A percentile compares a stretch with the other conserved stretches of the same genome.
These are phyloP conservation scores for Zaprionus bogoriensis DNA, from an alignment of 2,888 invertebrate genomes.

Conservation along the genomic window DNA sequence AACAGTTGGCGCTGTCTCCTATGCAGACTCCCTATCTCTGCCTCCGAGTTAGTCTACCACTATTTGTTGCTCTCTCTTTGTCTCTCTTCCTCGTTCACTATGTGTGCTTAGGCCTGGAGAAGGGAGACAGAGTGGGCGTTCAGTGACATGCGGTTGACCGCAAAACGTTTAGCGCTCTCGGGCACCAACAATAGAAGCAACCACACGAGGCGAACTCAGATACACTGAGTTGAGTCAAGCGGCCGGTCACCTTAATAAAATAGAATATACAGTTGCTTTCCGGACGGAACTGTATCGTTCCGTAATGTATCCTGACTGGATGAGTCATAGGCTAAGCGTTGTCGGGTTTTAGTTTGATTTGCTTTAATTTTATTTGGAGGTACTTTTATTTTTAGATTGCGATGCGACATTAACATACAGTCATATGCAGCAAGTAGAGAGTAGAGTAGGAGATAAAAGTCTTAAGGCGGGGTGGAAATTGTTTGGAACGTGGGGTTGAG, in stretches of 20 bases:
- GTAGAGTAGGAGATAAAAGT: neutral
- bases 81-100: neutral
- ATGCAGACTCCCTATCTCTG: neutral
- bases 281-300: constrained; percentile 6
- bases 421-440: constrained; percentile 19
- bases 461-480: neutral
- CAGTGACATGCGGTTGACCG: constrained; percentile 39
- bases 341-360: constrained; percentile 1
- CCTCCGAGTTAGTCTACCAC: neutral
- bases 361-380: constrained; percentile 18
- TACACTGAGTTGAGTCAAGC: constrained; percentile 45
- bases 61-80: neutral
- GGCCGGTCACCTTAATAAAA: constrained; percentile 36
- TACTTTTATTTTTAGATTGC: constrained; percentile 21
- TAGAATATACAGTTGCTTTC: neutral
- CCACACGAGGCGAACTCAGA: constrained; percentile 36
- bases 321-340: constrained; percentile 30
- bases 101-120: constrained; percentile 7
- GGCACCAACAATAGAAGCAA: constrained; percentile 21
- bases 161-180: constrained; percentile 59
- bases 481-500: neutral
- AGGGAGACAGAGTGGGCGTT: constrained; percentile 8
- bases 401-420: constrained; percentile 17
- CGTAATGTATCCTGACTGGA: constrained; percentile 2
- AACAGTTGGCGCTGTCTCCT: constrained; percentile 47